Percentiles rank a stretch among this genome's conserved stretches.
Conservation (phyloP, 2,113 vertebrate species). For the Chascanopsetta lugubris region DNA sequence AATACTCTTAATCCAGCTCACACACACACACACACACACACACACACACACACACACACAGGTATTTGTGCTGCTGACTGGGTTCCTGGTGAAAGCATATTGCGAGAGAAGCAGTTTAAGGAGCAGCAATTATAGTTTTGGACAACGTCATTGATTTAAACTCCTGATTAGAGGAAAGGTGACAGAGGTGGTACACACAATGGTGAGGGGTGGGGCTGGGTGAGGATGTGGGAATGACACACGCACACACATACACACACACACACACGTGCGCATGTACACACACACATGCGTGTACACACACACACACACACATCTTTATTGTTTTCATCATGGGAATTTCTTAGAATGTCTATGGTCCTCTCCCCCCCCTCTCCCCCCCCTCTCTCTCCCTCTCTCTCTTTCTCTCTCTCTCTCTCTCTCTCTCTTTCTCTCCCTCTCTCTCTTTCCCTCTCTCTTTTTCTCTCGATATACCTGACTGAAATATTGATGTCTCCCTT, state of each 20-base stretch:
- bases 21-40: conserved; percentile 60
- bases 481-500: conserved; percentile 77
- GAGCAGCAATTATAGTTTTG: conserved; percentile 84
- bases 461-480: conserved; percentile 74
- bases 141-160: conserved; percentile 86
- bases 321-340: conserved; percentile 63
- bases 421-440: conserved; percentile 22
- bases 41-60: conserved; percentile 62
- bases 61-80: conserved; percentile 81
- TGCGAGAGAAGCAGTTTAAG: conserved; percentile 83
- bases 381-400: conserved; percentile 45
- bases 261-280: conserved; percentile 33
- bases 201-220: conserved; percentile 60
- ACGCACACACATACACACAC: conserved; percentile 4
- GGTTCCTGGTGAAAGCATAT: conserved; percentile 81
- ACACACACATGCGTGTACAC: conserved; percentile 4
- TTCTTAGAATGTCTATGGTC: conserved; percentile 60
- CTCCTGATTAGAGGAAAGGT: conserved; percentile 83
- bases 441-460: conserved; percentile 47
- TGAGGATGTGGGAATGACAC: conserved; percentile 56
- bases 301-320: conserved; percentile 20
- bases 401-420: conserved; percentile 1
- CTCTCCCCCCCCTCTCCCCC: conserved; percentile 50
- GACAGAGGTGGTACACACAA: conserved; percentile 78
- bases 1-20: conserved; percentile 79